phyloP scores from a whole-genome alignment of 2,113 vertebrate genomes.

The Gracilinanus agilis region DNA sequence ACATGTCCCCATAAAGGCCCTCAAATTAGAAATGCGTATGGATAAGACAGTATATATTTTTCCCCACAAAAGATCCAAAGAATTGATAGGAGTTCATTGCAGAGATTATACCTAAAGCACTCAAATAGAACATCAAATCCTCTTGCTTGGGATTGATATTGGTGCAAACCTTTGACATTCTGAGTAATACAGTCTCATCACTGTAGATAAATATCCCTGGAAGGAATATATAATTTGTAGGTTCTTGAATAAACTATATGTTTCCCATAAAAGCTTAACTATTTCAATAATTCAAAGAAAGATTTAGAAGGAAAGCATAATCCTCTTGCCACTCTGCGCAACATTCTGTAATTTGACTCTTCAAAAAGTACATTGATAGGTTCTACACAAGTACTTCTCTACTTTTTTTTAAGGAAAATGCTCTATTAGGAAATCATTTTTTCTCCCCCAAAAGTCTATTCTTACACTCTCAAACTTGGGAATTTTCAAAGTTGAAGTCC shows the following conservation, averaged over 20 bases:
- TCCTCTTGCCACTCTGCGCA: background rate
- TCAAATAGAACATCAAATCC: background rate
- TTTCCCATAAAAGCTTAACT: background rate
- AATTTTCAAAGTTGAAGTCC: background rate
- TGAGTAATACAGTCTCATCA: background rate
- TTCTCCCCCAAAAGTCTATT: background rate
- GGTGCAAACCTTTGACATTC: background rate
- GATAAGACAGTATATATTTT: background rate
- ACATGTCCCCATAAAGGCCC: background rate
- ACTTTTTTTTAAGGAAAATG: background rate
- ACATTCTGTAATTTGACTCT: background rate
- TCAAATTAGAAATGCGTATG: background rate
- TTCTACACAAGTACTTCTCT: background rate
- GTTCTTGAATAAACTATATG: background rate
- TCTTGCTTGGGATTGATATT: background rate
- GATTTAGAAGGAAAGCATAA: background rate
- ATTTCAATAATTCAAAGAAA: background rate
- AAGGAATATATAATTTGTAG: background rate
- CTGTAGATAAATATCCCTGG: background rate
- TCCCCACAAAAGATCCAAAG: background rate
- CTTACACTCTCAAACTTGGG: background rate
- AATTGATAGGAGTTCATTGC: background rate
- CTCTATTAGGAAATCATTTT: background rate
- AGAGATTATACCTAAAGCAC: background rate
- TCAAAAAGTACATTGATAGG: background rate